A percentile compares a stretch with the other conserved stretches of the same genome.
phyloP scores from a whole-genome alignment of 2,113 vertebrate genomes.

The Meriones unguiculatus region DNA sequence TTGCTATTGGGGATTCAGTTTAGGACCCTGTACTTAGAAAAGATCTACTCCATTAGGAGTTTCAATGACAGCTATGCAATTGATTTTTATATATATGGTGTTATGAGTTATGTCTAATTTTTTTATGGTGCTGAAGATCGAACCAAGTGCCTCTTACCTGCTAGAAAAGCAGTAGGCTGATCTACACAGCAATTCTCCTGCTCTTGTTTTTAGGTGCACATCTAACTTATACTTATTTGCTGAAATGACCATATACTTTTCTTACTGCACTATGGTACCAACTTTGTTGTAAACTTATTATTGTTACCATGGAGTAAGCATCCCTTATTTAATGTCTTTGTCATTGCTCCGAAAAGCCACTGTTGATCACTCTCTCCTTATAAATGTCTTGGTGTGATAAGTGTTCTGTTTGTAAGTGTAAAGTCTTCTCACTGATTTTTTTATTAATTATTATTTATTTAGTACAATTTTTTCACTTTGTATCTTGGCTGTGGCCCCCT shows the following conservation, averaged over 20 bases:
- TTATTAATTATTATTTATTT: not conserved
- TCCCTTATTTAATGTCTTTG: not conserved
- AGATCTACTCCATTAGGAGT: not conserved
- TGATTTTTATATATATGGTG: not conserved
- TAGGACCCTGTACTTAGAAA: not conserved
- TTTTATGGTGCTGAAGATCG: not conserved
- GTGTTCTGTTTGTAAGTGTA: not conserved
- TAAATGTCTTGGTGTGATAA: not conserved
- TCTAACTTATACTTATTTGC: not conserved
- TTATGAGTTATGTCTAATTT: not conserved
- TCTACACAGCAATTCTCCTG: not conserved
- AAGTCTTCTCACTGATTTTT: not conserved
- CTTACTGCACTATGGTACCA: not conserved
- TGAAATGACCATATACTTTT: not conserved
- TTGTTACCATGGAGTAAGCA: not conserved
- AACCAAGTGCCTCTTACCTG: not conserved
- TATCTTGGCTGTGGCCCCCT: too few relatives aligned
- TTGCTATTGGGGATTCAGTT: not conserved
- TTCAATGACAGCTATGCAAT: not conserved
- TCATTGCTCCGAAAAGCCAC: not conserved
- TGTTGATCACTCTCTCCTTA: not conserved
- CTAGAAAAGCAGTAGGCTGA: not conserved
- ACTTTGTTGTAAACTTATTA: not conserved
- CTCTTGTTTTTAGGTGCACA: not conserved
- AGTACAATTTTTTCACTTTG: too few relatives aligned